Evolutionary conservation across 2,888 invertebrate species (phyloP), one percentile per base, ranked within the genome.

Genomic region (Hirtodrosophila cameraria): DNA sequence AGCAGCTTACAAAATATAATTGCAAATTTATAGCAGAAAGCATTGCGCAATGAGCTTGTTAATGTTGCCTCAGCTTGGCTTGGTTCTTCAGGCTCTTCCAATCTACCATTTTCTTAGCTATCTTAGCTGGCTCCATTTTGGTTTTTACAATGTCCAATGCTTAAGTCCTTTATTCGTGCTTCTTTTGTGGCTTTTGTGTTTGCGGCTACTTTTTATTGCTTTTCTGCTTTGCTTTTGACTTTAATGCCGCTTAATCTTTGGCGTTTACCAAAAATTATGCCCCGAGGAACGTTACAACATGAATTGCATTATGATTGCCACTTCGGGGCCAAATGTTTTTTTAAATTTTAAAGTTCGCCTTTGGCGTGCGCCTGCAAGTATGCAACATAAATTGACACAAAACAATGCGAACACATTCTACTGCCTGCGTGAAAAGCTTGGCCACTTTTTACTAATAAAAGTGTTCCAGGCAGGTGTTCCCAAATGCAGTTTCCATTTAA

Each of bases 191-290:
- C 81, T 80, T 84, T 76, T n/a, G n/a, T n/a, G 80, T 83, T 43
- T 66, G 72, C 53, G 73, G 62, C 68, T 35, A 65, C 53, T 54
- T 80, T 80, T 80, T 79, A 79, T 79, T 77, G 81, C 78, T 65
- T 67, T 73, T 67, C 61, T 65, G 67, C 60, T 76, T 80, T 80
- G 68, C 68, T 64, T 71, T 68, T 68, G 75, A 71, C 68, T 78
- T 69, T 65, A 85, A 78, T 75, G 79, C 79, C 61, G 79, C 66
- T 79, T 80, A 80, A 80, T 80, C 80, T 80, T 72, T 72, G 75
- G 63, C 82, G 71, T 82, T 84, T 81, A 82, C 75, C 85, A 71
- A 85, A 81, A 82, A 80, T 78, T 78, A 66, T 65, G 82, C 85
- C 85, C 80, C 68, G 59, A 75, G 80, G 82, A 78, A 52, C 64